Base-by-base conservation (phyloP, 2,888 invertebrate genomes). In the Cerastis leucographa region DNA sequence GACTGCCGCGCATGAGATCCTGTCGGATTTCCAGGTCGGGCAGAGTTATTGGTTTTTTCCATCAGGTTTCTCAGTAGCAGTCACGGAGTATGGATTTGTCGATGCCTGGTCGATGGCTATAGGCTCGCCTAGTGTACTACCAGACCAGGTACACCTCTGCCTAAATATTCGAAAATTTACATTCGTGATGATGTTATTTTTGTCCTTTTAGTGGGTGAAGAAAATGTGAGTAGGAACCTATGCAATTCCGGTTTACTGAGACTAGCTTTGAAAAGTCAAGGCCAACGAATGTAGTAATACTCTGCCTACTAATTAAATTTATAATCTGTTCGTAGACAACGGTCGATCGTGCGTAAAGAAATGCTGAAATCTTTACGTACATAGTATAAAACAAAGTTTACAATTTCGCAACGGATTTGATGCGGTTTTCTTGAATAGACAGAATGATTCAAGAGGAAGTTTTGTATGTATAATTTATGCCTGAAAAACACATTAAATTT, bases 241-340 rank as follows among this genome's bases (percentile, higher is more conserved):
- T 56, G 17, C 42, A 22, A 51, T 17, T 46, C 66, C 49, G 78
- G 49, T 56, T 65, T 56, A 49, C 56, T 77, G 59, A 56, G 59
- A 77, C 64, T 56, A 22, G 19, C 19, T 76, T 78, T 76, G 12
- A 49, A 61, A 29, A 49, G 42, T 67, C 67, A 76, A 78, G 76
- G 76, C 8, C 19, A 64, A 49, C 29, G 44, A 70, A 46, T 44
- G 6, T 19, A 29, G n/a, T 35, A 54, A 44, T 14, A 62, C 40
- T 54, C 22, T 40, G 46, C 6, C 7, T 29, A 65, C n/a, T 46
- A 14, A 19, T 46, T 67, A 40, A 61, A 49, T 7, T 54, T 17
- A 54, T 44, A 61, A 44, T 42, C 29, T 42, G 8, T 64, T 64
- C 19, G n/a, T 14, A n/a, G 8, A 61, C 64, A 14, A 61, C 2